Base-by-base conservation (phyloP, 2,888 invertebrate species). In the Phlogophora meticulosa region DNA sequence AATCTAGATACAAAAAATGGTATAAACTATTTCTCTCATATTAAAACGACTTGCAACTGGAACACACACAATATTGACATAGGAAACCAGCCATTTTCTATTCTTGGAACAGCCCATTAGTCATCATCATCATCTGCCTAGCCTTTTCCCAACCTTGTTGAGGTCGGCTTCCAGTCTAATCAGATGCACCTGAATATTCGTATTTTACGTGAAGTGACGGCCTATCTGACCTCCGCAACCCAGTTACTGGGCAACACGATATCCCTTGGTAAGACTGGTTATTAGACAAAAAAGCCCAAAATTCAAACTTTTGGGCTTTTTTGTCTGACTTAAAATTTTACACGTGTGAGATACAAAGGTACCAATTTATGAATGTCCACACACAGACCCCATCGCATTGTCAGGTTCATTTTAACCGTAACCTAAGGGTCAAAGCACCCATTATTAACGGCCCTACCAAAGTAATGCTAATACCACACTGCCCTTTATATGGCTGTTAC, bases 351-450 rank as follows among this genome's bases (percentile, higher is more conserved):
- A 49, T 49, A 28, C 43, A 61, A 51, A 24, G 11, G 17, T 52
- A 20, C 28, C 28, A 32, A 32, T 49, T 49, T 24, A 56, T 11
- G 42, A 17, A 57, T 64, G 48, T 70, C 48, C 43, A 56, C 51
- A 56, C 24, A 55, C 22, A 62, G 52, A 11, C n/a, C 46, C 45
- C 42, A 7, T 15, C 52, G 28, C 36, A 62, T 69, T 61, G 13
- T 56, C 20, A 63, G 49, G 4, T 46, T 34, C 34, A 68, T 62
- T 56, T 46, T 58, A 46, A 32, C 22, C 55, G 1, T 57, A 69
- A 62, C 58, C 36, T 53, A 45, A 49, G 57, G 73, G 74, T 63
- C 63, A 59, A 46, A 73, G 45, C 32, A 51, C 58, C 53, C 45
- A 42, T 66, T 57, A 43, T 32, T 32, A 58, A 75, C 17, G 40